These are phyloP conservation scores for Riparia riparia DNA, from an alignment of 2,113 vertebrate species.

Conservation along the genomic window DNA sequence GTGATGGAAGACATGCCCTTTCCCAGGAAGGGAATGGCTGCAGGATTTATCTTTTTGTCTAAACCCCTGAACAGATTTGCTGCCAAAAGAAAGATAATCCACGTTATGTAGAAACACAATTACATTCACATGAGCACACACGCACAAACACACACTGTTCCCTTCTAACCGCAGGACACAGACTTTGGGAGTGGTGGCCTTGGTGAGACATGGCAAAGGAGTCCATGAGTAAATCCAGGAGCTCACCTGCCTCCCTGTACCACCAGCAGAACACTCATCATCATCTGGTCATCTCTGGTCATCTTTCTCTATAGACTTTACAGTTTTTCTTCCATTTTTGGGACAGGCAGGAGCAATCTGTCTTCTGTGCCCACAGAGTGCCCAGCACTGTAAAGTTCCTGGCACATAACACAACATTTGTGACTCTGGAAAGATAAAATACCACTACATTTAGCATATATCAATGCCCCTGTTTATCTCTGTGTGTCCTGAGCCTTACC, in stretches of 20 bases:
- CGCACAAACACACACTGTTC: constrained; percentile 47
- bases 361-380: background rate
- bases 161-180: background rate
- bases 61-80: constrained; percentile 28
- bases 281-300: background rate
- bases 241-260: background rate
- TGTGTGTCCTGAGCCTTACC: background rate
- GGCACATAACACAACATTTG: background rate
- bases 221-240: background rate
- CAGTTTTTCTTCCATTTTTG: background rate
- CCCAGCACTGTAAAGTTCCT: background rate
- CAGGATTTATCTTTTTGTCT: constrained; percentile 50
- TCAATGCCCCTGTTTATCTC: background rate
- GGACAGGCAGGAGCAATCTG: background rate
- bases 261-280: background rate
- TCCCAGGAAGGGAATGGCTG: background rate
- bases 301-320: background rate
- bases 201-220: background rate
- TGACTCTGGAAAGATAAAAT: background rate
- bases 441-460: background rate
- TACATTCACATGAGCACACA: constrained; percentile 61
- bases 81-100: constrained; percentile 56
- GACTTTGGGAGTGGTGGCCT: background rate
- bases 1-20: background rate
- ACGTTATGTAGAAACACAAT: constrained; percentile 54